Evolutionary conservation across 2,113 vertebrate genomes (phyloP).

Genomic region (Corydoras maculifer): DNA sequence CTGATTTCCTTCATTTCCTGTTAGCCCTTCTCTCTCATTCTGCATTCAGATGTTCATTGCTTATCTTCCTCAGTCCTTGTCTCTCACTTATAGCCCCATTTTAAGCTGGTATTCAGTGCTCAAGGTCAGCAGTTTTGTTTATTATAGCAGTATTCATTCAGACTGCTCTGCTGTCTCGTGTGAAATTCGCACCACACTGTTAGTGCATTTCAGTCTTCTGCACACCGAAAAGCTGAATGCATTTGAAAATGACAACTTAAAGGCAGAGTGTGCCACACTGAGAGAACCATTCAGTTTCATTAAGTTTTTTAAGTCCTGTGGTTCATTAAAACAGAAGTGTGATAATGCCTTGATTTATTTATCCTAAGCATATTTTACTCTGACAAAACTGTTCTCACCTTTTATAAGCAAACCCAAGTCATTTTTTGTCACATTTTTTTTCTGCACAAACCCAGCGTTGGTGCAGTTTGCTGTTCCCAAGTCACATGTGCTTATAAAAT

Average conservation of each 20-base stretch:
- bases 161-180: conserved; percentile 9
- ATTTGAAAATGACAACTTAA: not conserved
- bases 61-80: not conserved
- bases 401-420: no score
- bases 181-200: conserved; percentile 37
- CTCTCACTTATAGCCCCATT: not conserved
- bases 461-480: no score
- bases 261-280: not conserved
- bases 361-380: no score
- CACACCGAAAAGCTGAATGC: not conserved
- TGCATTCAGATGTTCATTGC: not conserved
- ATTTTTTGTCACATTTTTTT: no score
- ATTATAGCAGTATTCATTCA: conserved; percentile 1
- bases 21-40: conserved; percentile 1
- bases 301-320: no score
- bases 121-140: conserved; percentile 1
- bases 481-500: no score
- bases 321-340: no score
- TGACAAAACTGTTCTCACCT: no score
- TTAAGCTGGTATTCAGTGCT: conserved; percentile 3
- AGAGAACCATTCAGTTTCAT: no score
- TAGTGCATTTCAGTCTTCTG: conserved; percentile 2
- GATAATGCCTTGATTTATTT: no score
- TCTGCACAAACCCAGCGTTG: no score
- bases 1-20: not conserved